Conservation (phyloP, 2,113 vertebrate genomes). For the Pygathrix nemaeus region DNA sequence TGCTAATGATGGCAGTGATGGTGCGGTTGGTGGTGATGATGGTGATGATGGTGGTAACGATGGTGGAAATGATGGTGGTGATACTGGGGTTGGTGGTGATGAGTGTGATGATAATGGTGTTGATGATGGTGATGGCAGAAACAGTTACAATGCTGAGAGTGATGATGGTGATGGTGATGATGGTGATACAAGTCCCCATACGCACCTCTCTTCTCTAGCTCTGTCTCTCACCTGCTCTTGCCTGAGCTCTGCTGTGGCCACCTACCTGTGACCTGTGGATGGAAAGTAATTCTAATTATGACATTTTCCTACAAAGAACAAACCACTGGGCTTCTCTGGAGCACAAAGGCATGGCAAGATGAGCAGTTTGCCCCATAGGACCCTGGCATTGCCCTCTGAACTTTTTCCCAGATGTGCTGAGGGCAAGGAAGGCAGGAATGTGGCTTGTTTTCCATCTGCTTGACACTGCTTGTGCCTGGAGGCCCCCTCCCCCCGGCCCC, state of each 20-base stretch:
- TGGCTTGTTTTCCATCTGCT: neutral
- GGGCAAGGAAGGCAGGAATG: neutral
- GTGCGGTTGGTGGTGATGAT: rapidly evolving
- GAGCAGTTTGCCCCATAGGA: neutral
- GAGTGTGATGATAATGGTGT: too few species aligned
- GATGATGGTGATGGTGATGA: neutral
- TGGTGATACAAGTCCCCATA: too few species aligned
- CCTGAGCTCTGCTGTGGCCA: too few species aligned
- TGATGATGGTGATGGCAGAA: too few species aligned
- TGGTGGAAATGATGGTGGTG: neutral
- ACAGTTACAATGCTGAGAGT: too few species aligned
- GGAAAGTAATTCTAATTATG: neutral
- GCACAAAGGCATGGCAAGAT: neutral
- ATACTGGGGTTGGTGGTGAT: too few species aligned
- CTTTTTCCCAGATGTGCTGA: neutral
- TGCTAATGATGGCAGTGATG: too few species aligned
- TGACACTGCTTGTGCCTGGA: rapidly evolving
- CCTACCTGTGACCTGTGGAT: neutral
- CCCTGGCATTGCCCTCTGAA: neutral
- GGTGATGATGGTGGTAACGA: rapidly evolving
- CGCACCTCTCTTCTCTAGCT: neutral
- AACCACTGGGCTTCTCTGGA: neutral
- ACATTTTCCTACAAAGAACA: neutral
- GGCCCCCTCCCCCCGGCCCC: too few species aligned
- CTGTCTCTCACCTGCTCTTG: neutral